Conservation (phyloP, 2,797 vertebrate species). For the Trachurus trachurus region DNA sequence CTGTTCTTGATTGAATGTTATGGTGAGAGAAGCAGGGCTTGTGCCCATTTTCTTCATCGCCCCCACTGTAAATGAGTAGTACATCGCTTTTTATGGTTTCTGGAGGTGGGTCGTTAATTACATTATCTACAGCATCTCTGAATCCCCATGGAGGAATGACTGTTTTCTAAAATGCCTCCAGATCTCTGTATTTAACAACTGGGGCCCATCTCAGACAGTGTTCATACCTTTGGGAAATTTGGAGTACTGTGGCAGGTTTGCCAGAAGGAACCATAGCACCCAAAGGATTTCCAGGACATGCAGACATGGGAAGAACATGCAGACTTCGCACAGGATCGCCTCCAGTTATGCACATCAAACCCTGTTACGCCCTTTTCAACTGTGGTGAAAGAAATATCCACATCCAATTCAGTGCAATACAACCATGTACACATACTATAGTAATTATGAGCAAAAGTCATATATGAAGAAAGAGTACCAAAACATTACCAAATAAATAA, state of each 20-base stretch:
- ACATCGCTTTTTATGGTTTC: conserved; percentile 26
- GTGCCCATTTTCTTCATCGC: conserved; percentile 15
- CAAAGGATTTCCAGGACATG: neutral
- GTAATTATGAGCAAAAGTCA: neutral
- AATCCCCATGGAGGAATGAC: neutral
- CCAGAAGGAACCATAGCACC: neutral
- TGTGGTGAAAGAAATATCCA: neutral
- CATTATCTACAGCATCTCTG: conserved; percentile 20
- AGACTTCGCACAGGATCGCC: neutral
- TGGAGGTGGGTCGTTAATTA: conserved; percentile 28
- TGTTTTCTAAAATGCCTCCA: conserved; percentile 12
- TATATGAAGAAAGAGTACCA: neutral
- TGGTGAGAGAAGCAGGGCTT: conserved; percentile 22
- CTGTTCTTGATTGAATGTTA: conserved; percentile 40
- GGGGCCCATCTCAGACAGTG: conserved; percentile 12
- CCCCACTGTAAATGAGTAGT: conserved; percentile 24
- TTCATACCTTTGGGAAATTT: neutral
- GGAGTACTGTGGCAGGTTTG: neutral
- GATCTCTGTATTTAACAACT: conserved; percentile 36
- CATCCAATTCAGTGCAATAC: neutral
- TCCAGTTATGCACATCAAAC: neutral
- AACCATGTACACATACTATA: neutral
- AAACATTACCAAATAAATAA: neutral
- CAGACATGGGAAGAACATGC: neutral
- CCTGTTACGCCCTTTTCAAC: neutral